These are phyloP conservation scores for Halocaridina rubra DNA, from an alignment of 2,888 invertebrate genomes.

Conservation along the genomic window DNA sequence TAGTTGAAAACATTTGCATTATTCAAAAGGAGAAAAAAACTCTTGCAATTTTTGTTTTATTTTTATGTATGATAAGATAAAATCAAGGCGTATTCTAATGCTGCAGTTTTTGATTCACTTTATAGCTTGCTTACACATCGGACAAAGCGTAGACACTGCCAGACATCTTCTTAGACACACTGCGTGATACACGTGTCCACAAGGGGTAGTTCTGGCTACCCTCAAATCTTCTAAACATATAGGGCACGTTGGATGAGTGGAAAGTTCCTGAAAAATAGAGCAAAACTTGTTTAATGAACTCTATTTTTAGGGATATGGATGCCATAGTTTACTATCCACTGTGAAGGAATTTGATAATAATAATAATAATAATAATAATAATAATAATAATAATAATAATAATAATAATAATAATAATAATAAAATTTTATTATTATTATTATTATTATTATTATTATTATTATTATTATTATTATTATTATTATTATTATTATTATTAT, in stretches of 20 bases:
- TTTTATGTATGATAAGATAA: too few species aligned
- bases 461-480: too few species aligned
- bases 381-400: too few species aligned
- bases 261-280: slow-evolving; percentile 24
- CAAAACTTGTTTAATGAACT: background rate
- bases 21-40: too few species aligned
- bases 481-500: too few species aligned
- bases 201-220: slow-evolving; percentile 34
- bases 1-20: too few species aligned
- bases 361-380: background rate
- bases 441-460: too few species aligned
- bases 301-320: background rate
- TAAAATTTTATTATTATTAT: too few species aligned
- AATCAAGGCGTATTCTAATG: too few species aligned
- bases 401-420: too few species aligned
- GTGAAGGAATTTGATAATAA: background rate
- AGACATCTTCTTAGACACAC: slow-evolving; percentile 48
- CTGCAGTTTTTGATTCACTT: too few species aligned
- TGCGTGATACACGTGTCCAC: slow-evolving; percentile 48
- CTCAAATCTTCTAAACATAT: slow-evolving; percentile 52
- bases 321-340: background rate
- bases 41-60: too few species aligned
- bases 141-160: slow-evolving; percentile 34
- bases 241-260: slow-evolving; percentile 27
- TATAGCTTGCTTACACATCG: slow-evolving; percentile 36